phyloP scores from a whole-genome alignment of 2,797 vertebrate species.

The Zenarchopterus dispar region DNA sequence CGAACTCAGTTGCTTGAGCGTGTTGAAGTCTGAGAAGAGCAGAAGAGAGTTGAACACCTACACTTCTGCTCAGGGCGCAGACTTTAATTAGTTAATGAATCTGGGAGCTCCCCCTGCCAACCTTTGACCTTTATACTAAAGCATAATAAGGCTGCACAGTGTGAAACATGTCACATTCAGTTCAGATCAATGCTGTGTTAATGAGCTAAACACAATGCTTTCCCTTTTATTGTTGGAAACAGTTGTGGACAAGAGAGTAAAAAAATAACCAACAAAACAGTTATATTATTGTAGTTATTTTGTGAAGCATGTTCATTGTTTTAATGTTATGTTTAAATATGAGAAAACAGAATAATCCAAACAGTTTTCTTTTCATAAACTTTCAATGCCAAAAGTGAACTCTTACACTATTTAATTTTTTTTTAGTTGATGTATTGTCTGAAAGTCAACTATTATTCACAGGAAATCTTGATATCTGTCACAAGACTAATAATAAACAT shows the following conservation, averaged over 20 bases:
- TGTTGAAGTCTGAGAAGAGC: slow-evolving; percentile 49
- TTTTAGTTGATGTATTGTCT: too few species aligned
- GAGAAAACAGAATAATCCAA: too few species aligned
- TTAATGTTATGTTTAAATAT: too few species aligned
- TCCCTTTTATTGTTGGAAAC: slow-evolving; percentile 33
- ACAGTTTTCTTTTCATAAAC: too few species aligned
- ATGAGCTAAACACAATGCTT: slow-evolving; percentile 51
- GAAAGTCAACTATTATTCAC: too few species aligned
- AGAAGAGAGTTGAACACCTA: slow-evolving; percentile 39
- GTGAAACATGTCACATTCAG: slow-evolving; percentile 42
- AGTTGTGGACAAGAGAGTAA: slow-evolving; percentile 4
- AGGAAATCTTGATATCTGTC: too few species aligned
- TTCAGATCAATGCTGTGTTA: slow-evolving; percentile 63
- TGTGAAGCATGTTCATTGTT: too few species aligned
- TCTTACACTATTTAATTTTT: too few species aligned
- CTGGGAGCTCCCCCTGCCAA: slow-evolving; percentile 44
- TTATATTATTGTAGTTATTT: too few species aligned
- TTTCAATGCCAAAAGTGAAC: too few species aligned
- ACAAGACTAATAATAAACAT: too few species aligned
- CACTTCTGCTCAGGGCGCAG: slow-evolving; percentile 53
- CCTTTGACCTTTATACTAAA: slow-evolving; percentile 62
- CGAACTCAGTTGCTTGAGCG: slow-evolving; percentile 42
- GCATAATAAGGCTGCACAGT: slow-evolving; percentile 51
- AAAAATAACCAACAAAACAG: not conserved
- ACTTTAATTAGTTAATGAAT: slow-evolving; percentile 76